These are phyloP conservation scores for Neoaliturus tenellus DNA, from an alignment of 2,888 invertebrate genomes.

Conservation along the genomic window DNA sequence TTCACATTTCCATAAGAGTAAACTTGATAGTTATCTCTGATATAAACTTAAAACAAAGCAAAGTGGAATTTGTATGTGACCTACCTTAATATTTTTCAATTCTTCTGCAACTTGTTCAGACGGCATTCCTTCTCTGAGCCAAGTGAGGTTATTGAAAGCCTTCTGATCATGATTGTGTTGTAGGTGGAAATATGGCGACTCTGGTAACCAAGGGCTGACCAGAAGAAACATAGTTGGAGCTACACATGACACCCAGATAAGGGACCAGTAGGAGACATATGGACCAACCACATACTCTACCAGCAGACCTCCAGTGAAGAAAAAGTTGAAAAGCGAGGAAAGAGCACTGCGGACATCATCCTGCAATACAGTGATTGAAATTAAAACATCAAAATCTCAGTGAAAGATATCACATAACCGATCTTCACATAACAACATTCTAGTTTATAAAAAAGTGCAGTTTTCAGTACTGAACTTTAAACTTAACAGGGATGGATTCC, in stretches of 20 bases:
- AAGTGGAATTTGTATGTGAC: no score
- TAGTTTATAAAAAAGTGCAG: no score
- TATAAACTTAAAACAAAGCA: no score
- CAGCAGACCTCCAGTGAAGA: constrained; percentile 82
- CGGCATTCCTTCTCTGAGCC: constrained; percentile 61
- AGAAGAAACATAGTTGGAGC: constrained; percentile 59
- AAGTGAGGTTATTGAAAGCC: constrained; percentile 62
- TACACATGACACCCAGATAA: constrained; percentile 68
- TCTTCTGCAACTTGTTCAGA: constrained; percentile 59
- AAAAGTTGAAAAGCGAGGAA: constrained; percentile 87
- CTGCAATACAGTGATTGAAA: no score
- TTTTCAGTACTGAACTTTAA: no score
- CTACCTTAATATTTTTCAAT: constrained; percentile 63
- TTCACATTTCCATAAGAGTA: no score
- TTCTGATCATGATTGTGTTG: constrained; percentile 56
- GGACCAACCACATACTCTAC: constrained; percentile 84
- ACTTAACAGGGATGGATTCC: no score
- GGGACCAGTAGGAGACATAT: constrained; percentile 78
- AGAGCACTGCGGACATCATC: constrained; percentile 88
- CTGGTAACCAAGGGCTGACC: constrained; percentile 63
- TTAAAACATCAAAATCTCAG: no score
- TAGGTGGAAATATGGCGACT: constrained; percentile 64
- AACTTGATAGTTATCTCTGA: no score
- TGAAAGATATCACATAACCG: no score
- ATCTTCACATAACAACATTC: no score